Conservation (phyloP, 2,797 vertebrate species). For the Tenualosa thibaudeaui region DNA sequence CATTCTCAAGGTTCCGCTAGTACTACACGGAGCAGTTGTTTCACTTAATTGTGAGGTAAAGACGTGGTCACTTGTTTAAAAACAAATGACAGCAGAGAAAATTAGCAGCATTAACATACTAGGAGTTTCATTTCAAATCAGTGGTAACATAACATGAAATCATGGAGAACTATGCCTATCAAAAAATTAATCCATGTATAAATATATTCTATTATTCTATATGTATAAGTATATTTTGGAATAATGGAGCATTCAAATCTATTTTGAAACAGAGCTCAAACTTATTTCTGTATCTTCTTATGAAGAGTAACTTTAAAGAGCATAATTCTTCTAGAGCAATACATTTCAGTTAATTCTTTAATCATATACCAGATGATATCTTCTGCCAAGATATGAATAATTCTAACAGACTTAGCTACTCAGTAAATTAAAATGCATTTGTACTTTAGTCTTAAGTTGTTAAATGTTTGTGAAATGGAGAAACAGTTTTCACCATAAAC, state of each 20-base stretch:
- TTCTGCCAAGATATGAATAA: neutral
- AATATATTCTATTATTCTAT: too few relatives aligned
- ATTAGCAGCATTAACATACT: neutral
- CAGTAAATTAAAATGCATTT: neutral
- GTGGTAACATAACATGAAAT: neutral
- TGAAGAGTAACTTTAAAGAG: too few relatives aligned
- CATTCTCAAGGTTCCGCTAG: constrained; percentile 74
- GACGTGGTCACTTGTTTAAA: neutral
- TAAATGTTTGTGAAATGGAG: constrained; percentile 8
- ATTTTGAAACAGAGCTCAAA: neutral
- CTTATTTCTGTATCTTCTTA: too few relatives aligned
- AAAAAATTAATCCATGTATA: neutral
- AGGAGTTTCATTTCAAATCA: too few relatives aligned
- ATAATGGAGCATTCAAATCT: neutral
- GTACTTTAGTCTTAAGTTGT: neutral
- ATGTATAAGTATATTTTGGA: too few relatives aligned
- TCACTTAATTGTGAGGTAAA: neutral
- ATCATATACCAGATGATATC: neutral
- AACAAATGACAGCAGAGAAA: neutral
- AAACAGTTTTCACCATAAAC: neutral
- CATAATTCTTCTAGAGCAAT: neutral
- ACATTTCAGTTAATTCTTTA: neutral
- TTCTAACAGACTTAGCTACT: neutral
- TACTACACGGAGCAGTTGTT: constrained; percentile 46
- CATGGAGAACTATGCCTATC: neutral